Percentiles rank a stretch among this genome's conserved stretches.
phyloP scores from a whole-genome alignment of 2,888 invertebrate species.

The Drosophila stalkeri region DNA sequence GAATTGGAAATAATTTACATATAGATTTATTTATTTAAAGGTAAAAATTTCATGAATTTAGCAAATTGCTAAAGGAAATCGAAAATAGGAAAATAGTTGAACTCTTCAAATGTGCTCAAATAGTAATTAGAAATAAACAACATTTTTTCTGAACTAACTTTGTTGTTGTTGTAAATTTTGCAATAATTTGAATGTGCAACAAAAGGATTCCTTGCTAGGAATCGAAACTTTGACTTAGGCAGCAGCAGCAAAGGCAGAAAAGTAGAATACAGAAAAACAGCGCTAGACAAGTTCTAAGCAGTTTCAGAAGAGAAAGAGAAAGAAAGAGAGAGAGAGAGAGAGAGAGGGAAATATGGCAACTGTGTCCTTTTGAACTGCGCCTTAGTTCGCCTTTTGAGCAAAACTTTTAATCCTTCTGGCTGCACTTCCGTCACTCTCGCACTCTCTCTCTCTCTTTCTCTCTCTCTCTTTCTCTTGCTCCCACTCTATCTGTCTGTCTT shows the following conservation, averaged over 20 bases:
- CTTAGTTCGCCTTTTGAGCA: conserved; percentile 52
- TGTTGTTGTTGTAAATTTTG: conserved; percentile 11
- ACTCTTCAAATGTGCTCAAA: background rate
- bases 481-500: conserved; percentile 1
- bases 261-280: conserved; percentile 6
- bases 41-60: background rate
- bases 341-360: conserved; percentile 37
- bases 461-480: background rate
- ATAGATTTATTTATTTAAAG: background rate
- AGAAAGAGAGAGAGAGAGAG: background rate
- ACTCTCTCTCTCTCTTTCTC: background rate
- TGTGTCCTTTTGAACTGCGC: conserved; percentile 46
- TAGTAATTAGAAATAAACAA: conserved; percentile 1
- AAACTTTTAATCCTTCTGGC: conserved; percentile 73
- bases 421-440: conserved; percentile 59
- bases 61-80: too few species aligned
- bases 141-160: conserved; percentile 8
- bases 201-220: conserved; percentile 10
- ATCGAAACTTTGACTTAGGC: conserved; percentile 32
- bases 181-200: conserved; percentile 34
- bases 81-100: too few species aligned
- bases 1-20: too few species aligned
- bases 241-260: conserved; percentile 19
- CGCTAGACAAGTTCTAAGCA: background rate
- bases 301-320: conserved; percentile 11